Conservation (phyloP, 2,888 invertebrate species). For the Cartodere bifasciata region DNA sequence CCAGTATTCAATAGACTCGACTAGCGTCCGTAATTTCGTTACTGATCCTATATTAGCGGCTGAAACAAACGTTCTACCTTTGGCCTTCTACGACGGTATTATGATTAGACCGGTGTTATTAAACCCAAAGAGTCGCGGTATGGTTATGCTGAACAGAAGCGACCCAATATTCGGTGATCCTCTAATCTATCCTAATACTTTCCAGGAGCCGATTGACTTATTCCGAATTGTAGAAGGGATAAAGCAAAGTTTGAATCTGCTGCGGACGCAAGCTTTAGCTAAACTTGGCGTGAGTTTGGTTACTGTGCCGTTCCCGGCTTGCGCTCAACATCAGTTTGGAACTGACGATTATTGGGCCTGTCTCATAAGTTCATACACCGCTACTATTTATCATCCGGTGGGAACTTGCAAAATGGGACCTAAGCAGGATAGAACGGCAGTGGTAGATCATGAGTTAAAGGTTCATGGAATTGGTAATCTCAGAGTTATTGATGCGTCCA, state of each 20-base stretch:
- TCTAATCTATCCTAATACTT: slow-evolving; percentile 57
- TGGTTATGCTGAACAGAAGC: slow-evolving; percentile 46
- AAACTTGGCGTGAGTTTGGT: slow-evolving; percentile 43
- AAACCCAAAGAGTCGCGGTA: slow-evolving; percentile 50
- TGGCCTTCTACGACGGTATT: slow-evolving; percentile 50
- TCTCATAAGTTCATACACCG: slow-evolving; percentile 49
- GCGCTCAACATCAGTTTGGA: slow-evolving; percentile 43
- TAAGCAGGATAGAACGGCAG: slow-evolving; percentile 43
- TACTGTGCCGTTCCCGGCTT: slow-evolving; percentile 45
- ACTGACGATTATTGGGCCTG: slow-evolving; percentile 56
- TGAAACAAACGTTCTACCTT: slow-evolving; percentile 37
- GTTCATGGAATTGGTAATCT: slow-evolving; percentile 50
- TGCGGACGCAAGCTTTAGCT: slow-evolving; percentile 46
- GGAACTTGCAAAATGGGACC: slow-evolving; percentile 64
- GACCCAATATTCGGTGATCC: slow-evolving; percentile 64
- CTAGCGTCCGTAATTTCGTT: slow-evolving; percentile 43
- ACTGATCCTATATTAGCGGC: slow-evolving; percentile 39
- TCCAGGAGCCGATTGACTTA: slow-evolving; percentile 49
- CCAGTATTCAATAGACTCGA: slow-evolving; percentile 51
- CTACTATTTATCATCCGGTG: slow-evolving; percentile 56
- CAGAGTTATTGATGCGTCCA: slow-evolving; percentile 54
- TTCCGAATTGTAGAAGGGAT: slow-evolving; percentile 47
- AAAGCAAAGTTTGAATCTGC: slow-evolving; percentile 44
- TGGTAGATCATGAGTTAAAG: slow-evolving; percentile 49
- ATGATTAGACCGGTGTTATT: slow-evolving; percentile 49